Percentiles rank a stretch among this genome's conserved stretches.
Conservation (phyloP, 2,797 vertebrate genomes). For the Carapus acus region DNA sequence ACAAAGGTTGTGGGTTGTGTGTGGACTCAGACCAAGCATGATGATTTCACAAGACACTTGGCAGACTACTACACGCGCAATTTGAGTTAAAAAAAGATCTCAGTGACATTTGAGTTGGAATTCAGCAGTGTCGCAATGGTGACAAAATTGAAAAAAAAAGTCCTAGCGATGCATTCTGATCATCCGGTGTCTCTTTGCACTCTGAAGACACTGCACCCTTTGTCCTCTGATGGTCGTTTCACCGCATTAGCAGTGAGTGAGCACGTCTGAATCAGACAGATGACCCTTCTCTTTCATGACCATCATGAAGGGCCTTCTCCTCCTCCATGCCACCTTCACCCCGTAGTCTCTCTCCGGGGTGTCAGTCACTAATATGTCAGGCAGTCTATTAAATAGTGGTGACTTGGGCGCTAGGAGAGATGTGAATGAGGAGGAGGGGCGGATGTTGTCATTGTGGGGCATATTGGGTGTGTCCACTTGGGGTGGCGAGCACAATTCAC, state of each 20-base stretch:
- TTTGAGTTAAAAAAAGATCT: slow-evolving; percentile 5
- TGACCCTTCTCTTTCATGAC: slow-evolving; percentile 71
- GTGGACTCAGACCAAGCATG: neutral
- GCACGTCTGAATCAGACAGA: slow-evolving; percentile 67
- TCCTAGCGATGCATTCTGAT: neutral
- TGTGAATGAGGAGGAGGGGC: slow-evolving; percentile 13
- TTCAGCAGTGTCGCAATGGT: neutral
- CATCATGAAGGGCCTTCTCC: slow-evolving; percentile 69
- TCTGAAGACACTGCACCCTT: neutral
- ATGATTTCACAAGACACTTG: neutral
- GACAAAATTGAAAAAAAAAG: neutral
- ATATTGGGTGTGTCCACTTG: slow-evolving; percentile 63
- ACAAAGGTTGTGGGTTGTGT: too few relatives aligned
- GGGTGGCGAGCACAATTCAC: slow-evolving; percentile 34
- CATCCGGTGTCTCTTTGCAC: neutral
- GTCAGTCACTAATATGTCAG: slow-evolving; percentile 73
- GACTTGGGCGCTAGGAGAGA: slow-evolving; percentile 45
- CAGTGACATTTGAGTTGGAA: slow-evolving; percentile 1
- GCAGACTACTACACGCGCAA: neutral
- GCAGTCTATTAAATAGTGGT: slow-evolving; percentile 34
- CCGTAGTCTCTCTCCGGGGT: slow-evolving; percentile 87
- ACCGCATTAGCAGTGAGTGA: slow-evolving; percentile 57
- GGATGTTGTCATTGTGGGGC: slow-evolving; percentile 9
- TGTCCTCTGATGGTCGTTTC: neutral
- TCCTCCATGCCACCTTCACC: slow-evolving; percentile 84